These are phyloP conservation scores for Corythaixoides concolor DNA, from an alignment of 2,113 vertebrate genomes.

Conservation along the genomic window DNA sequence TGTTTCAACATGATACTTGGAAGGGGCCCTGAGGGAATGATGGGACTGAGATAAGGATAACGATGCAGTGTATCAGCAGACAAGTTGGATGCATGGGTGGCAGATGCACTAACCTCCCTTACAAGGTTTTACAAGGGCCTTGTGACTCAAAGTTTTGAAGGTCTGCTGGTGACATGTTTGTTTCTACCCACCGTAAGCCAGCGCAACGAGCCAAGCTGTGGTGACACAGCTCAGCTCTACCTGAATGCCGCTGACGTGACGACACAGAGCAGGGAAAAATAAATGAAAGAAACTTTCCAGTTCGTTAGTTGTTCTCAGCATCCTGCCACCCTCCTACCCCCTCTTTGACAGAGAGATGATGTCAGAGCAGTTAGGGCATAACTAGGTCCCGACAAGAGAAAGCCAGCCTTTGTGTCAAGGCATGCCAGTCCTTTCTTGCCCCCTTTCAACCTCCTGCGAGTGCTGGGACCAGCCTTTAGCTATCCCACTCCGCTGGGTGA, in stretches of 20 bases:
- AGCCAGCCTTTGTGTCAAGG: background rate
- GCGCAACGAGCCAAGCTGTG: background rate
- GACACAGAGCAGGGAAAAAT: background rate
- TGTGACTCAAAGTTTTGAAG: background rate
- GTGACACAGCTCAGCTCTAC: background rate
- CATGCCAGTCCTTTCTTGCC: background rate
- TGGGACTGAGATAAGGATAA: background rate
- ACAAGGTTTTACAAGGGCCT: background rate
- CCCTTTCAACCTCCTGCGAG: background rate
- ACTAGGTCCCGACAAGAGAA: background rate
- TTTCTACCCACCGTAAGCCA: background rate
- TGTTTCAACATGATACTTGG: background rate
- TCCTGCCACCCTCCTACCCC: background rate
- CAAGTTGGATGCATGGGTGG: background rate
- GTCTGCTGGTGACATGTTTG: background rate
- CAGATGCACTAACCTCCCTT: background rate
- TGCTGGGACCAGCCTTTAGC: background rate
- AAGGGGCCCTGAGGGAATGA: background rate
- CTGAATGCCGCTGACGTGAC: background rate
- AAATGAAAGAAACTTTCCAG: background rate
- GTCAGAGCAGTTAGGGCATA: conserved; percentile 1
- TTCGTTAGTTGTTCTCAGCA: background rate
- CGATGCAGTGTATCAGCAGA: background rate
- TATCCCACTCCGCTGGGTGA: background rate
- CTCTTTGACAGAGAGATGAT: background rate